Base-by-base conservation (phyloP, 2,797 vertebrate species). In the Sorex maritimensis region DNA sequence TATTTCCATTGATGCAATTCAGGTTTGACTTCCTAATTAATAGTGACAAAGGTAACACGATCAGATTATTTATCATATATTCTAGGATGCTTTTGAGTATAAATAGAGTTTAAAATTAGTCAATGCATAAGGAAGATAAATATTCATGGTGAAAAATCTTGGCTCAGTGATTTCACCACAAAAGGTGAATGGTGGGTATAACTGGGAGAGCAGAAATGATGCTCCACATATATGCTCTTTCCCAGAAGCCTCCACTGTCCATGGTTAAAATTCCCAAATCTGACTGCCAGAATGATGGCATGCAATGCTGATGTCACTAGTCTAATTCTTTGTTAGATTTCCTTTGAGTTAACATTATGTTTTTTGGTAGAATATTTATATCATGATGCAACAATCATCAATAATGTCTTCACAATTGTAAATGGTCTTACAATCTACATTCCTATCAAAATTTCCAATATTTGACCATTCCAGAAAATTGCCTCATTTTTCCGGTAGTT, bases 51-150 rank as follows among this genome's bases (percentile, higher is more conserved):
- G 6, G 13, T 52, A 86, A 72, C 77, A 69, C 86, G 67, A 24
- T 15, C 23, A 44, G 74, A 88, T 74, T 95, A 79, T 61, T 80
- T 89, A 38, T 91, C 55, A 83, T 81, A 49, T 19, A 49, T 41
- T 72, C n/a, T 30, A 24, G 14, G 46, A n/a, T 21, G 86, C 14
- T 68, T 86, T 41, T 38, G 68, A 92, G 74, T 80, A 13, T 28
- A 17, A 90, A 52, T 17, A 23, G 2, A 82, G n/a, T 49, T 67
- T 38, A 13, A 92, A 81, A 80, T 90, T 13, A 75, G 71, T 11
- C 46, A 83, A 52, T 38, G 17, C 5, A 73, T 46, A 19, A 23
- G 46, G 28, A 77, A 83, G n/a, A 44, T 5, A 63, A 9, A 38
- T 2, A 55, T 55, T 79, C 52, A n/a, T 58, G 13, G 14, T 61